phyloP scores from a whole-genome alignment of 2,888 invertebrate genomes.

The Lordiphosa andalusiaca region DNA sequence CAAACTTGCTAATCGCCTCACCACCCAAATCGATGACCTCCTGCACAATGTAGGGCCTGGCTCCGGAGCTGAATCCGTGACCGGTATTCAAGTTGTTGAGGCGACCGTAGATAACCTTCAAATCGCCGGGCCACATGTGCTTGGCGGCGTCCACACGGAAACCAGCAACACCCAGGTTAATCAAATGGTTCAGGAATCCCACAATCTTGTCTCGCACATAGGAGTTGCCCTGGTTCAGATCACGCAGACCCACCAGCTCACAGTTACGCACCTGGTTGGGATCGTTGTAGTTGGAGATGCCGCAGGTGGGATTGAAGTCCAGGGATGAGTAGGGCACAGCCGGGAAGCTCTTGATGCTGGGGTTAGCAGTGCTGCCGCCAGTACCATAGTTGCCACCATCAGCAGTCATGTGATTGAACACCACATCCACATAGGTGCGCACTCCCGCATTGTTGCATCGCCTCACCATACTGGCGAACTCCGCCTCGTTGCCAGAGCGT shows the following conservation, averaged over 20 bases:
- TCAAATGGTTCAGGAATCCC: slow-evolving; percentile 73
- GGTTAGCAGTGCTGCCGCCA: slow-evolving; percentile 84
- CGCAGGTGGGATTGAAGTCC: slow-evolving; percentile 87
- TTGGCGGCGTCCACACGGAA: slow-evolving; percentile 91
- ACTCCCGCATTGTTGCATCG: slow-evolving; percentile 91
- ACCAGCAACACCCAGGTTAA: slow-evolving; percentile 89
- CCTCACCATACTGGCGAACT: slow-evolving; percentile 88
- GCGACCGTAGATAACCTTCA: slow-evolving; percentile 82
- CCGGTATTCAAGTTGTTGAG: slow-evolving; percentile 84
- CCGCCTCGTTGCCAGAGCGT: slow-evolving; percentile 88
- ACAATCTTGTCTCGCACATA: slow-evolving; percentile 72
- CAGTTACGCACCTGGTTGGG: slow-evolving; percentile 86
- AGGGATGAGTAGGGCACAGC: slow-evolving; percentile 84
- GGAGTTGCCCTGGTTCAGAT: slow-evolving; percentile 85
- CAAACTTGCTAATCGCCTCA: slow-evolving; percentile 81
- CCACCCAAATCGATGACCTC: slow-evolving; percentile 88
- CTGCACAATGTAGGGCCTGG: slow-evolving; percentile 86
- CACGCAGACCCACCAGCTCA: slow-evolving; percentile 86
- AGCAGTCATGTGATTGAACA: slow-evolving; percentile 93
- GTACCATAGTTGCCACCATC: slow-evolving; percentile 82
- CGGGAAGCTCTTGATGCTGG: slow-evolving; percentile 82
- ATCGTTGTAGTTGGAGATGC: slow-evolving; percentile 85
- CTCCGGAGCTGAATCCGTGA: slow-evolving; percentile 84
- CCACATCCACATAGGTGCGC: slow-evolving; percentile 90
- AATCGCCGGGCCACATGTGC: slow-evolving; percentile 90